Percentiles rank a stretch among this genome's conserved stretches.
Evolutionary conservation across 2,797 vertebrate species (phyloP).

Genomic region (Microhierax caerulescens): DNA sequence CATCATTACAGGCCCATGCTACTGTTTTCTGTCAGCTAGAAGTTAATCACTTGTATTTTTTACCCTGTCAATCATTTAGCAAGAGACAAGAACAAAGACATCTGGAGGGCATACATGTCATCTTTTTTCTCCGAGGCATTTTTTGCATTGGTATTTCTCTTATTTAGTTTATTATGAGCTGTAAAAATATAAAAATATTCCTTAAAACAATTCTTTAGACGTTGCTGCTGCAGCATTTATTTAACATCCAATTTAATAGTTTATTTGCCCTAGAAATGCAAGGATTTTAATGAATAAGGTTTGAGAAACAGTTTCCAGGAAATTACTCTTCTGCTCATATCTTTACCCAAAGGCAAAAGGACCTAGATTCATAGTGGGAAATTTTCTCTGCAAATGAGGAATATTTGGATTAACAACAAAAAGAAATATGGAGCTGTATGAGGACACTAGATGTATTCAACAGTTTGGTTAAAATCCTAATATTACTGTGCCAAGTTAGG

Average conservation of each 20-base stretch:
- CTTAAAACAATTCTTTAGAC: not conserved
- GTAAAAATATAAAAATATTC: not conserved
- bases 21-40: constrained; percentile 27
- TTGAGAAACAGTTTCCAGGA: not conserved
- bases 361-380: not conserved
- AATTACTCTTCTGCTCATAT: not conserved
- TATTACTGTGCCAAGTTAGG: not conserved
- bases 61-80: not conserved
- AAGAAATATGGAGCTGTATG: not conserved
- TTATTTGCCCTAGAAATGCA: not conserved
- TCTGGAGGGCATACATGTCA: not conserved
- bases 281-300: not conserved
- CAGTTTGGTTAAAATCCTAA: not conserved
- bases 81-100: not conserved
- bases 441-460: not conserved
- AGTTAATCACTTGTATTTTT: constrained; percentile 48
- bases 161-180: not conserved
- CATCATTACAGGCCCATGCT: not conserved
- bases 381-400: not conserved
- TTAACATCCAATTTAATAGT: not conserved
- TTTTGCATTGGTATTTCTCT: not conserved
- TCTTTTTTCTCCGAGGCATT: not conserved
- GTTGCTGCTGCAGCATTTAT: not conserved
- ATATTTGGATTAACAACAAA: not conserved
- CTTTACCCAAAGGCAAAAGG: not conserved